phyloP scores from a whole-genome alignment of 2,113 vertebrate genomes.

The Corynorhinus townsendii region DNA sequence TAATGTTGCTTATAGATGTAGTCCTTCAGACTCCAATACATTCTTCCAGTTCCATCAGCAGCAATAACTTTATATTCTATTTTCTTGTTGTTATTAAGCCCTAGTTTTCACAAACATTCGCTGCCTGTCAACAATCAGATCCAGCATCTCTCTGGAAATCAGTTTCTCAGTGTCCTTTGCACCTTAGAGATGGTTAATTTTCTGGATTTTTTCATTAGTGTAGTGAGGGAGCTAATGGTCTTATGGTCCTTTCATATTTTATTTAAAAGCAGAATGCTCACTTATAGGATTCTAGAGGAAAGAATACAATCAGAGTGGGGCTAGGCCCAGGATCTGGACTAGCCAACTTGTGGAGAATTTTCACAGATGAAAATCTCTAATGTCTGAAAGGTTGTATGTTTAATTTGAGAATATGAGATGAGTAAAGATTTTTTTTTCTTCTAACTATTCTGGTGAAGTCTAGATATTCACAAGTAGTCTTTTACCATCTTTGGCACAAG shows the following conservation, averaged over 20 bases:
- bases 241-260: neutral
- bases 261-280: neutral
- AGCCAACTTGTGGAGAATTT: neutral
- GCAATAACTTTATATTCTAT: neutral
- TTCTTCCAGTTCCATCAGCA: neutral
- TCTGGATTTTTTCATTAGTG: neutral
- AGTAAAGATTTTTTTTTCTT: conserved; percentile 27
- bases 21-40: neutral
- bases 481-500: neutral
- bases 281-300: neutral
- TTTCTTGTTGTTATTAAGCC: neutral
- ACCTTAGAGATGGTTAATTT: neutral
- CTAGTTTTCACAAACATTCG: neutral
- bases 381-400: neutral
- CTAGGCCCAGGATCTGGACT: neutral
- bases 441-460: neutral
- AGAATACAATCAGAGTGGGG: neutral
- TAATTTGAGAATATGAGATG: neutral
- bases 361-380: neutral
- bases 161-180: neutral
- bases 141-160: neutral
- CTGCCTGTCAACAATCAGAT: neutral
- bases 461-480: neutral
- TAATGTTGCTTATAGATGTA: neutral
- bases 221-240: neutral